A percentile compares a stretch with the other conserved stretches of the same genome.
These are phyloP conservation scores for Macroteleia sp. DNA, from an alignment of 2,888 invertebrate genomes.

Conservation along the genomic window DNA sequence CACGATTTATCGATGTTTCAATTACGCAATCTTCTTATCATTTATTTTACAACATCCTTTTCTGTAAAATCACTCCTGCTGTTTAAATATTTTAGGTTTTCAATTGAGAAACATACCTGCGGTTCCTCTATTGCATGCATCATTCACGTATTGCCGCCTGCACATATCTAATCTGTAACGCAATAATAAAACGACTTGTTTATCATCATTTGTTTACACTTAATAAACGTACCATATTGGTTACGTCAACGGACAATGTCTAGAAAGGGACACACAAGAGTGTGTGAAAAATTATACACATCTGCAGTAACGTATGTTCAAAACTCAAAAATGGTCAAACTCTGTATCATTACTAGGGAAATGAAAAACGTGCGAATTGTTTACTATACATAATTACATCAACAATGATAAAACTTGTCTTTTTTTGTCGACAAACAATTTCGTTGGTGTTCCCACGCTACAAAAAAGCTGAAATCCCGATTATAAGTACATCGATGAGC, in stretches of 20 bases:
- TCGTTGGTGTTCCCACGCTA: slow-evolving; percentile 26
- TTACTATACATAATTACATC: slow-evolving; percentile 36
- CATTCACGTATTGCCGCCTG: slow-evolving; percentile 96
- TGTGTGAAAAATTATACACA: slow-evolving; percentile 38
- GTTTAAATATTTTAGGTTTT: slow-evolving; percentile 66
- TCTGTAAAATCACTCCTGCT: slow-evolving; percentile 60
- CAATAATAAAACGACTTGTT: slow-evolving; percentile 86
- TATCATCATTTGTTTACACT: slow-evolving; percentile 74
- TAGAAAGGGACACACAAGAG: slow-evolving; percentile 43
- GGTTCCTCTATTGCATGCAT: slow-evolving; percentile 98
- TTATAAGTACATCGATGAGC: no score
- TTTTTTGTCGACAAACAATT: slow-evolving; percentile 16
- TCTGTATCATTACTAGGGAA: slow-evolving; percentile 3
- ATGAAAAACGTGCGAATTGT: slow-evolving; percentile 23
- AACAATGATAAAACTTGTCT: slow-evolving; percentile 13
- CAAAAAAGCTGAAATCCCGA: no score
- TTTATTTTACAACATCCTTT: no score
- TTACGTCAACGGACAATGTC: slow-evolving; percentile 61
- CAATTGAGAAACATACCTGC: slow-evolving; percentile 91
- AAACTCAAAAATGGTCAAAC: slow-evolving; percentile 13
- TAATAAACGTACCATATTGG: slow-evolving; percentile 39
- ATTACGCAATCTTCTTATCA: no score
- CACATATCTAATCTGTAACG: slow-evolving; percentile 99
- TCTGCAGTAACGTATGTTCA: slow-evolving; percentile 10
- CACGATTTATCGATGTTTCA: no score